phyloP scores from a whole-genome alignment of 2,797 vertebrate species.

The Pangasius djambal region DNA sequence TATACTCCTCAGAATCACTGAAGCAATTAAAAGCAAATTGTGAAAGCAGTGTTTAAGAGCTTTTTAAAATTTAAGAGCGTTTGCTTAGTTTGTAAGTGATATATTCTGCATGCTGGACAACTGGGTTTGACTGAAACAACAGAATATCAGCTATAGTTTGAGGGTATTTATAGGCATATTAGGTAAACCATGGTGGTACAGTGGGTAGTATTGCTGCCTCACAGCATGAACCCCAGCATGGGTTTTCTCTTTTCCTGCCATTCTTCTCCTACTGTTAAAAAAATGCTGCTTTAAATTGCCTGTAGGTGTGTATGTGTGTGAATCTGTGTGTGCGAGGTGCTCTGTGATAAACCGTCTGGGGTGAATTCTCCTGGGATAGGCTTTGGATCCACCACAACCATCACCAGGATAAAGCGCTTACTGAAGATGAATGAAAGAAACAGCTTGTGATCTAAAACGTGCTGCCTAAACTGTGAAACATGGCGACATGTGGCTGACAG shows the following conservation, averaged over 20 bases:
- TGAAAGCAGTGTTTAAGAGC: too few relatives aligned
- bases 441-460: background rate
- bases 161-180: background rate
- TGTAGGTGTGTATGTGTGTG: background rate
- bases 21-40: background rate
- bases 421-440: constrained; percentile 15
- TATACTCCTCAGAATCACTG: background rate
- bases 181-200: background rate
- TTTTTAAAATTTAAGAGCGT: background rate
- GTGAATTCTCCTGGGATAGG: background rate
- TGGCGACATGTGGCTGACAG: background rate
- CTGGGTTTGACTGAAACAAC: background rate
- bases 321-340: background rate
- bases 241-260: background rate
- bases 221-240: constrained; percentile 1
- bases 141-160: background rate
- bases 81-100: background rate
- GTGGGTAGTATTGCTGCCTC: background rate
- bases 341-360: background rate
- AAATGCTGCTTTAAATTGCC: background rate
- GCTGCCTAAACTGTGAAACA: background rate
- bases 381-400: background rate
- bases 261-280: background rate
- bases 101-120: background rate
- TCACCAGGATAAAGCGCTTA: background rate